Evolutionary conservation across 2,113 vertebrate species (phyloP).

Genomic region (Pituophis catenifer): DNA sequence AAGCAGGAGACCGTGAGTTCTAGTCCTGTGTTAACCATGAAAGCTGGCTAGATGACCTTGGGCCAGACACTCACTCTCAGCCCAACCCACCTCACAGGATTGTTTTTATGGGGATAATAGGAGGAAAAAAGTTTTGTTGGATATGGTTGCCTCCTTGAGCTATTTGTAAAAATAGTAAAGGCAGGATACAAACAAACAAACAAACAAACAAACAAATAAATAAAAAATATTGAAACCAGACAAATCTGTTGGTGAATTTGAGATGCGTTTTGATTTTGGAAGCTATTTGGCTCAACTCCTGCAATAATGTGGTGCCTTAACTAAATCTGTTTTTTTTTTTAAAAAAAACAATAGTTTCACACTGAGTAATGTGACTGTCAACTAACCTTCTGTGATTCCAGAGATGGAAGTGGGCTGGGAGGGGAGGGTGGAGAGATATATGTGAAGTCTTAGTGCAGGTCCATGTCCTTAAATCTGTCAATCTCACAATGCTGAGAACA

Average conservation of each 20-base stretch:
- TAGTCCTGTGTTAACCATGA: not conserved
- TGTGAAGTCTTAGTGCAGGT: not conserved
- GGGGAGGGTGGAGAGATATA: not conserved
- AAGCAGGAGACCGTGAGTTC: not conserved
- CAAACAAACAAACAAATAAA: not conserved
- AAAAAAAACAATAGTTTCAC: not conserved
- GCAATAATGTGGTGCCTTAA: not conserved
- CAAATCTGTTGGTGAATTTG: not conserved
- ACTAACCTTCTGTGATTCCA: not conserved
- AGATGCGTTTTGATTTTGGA: not conserved
- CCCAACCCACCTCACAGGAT: not conserved
- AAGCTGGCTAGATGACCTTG: not conserved
- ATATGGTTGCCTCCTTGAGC: not conserved
- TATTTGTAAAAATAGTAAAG: not conserved
- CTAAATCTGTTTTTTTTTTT: not conserved
- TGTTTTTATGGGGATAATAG: not conserved
- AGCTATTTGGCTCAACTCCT: too few relatives aligned
- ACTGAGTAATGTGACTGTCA: not conserved
- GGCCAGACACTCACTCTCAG: not conserved
- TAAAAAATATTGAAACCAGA: not conserved
- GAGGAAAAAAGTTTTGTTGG: not conserved
- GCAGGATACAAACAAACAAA: not conserved
- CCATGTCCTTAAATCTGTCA: not conserved
- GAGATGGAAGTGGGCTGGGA: not conserved
- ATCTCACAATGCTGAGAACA: not conserved